Evolutionary conservation across 2,797 vertebrate species (phyloP).

Genomic region (Phrynocephalus forsythii): DNA sequence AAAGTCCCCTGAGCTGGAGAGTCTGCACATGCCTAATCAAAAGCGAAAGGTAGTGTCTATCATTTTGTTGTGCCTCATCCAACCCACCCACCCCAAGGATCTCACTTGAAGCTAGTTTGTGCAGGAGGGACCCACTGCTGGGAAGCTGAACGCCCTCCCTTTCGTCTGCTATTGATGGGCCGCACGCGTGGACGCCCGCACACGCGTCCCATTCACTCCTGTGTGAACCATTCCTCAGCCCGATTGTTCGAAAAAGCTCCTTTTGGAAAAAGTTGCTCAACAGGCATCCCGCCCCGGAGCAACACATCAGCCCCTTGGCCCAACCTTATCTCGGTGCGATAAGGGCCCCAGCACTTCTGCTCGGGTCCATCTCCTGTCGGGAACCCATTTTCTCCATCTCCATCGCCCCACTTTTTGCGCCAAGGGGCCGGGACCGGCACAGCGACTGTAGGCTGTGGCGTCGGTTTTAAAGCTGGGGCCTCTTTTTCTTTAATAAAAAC

Average conservation of each 20-base stretch:
- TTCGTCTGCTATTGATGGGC: background rate
- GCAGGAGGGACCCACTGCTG: background rate
- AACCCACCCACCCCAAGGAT: background rate
- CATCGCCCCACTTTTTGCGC: background rate
- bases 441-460: slow-evolving; percentile 15
- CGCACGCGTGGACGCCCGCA: rapidly evolving
- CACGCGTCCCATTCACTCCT: background rate
- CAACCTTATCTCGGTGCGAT: background rate
- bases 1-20: background rate
- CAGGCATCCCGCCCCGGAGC: slow-evolving; percentile 27
- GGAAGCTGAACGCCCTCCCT: background rate
- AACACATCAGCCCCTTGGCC: background rate
- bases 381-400: background rate
- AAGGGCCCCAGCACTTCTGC: background rate
- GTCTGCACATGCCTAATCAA: background rate
- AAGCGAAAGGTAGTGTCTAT: background rate
- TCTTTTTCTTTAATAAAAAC: slow-evolving; percentile 78
- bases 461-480: slow-evolving; percentile 54
- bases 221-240: background rate
- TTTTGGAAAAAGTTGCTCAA: background rate
- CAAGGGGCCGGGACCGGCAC: background rate
- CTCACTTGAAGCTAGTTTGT: background rate
- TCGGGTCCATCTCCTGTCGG: background rate
- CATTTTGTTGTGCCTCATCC: background rate
- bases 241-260: background rate